Percentiles rank a stretch among this genome's conserved stretches.
phyloP scores from a whole-genome alignment of 2,797 vertebrate species.

The Salarias fasciatus region DNA sequence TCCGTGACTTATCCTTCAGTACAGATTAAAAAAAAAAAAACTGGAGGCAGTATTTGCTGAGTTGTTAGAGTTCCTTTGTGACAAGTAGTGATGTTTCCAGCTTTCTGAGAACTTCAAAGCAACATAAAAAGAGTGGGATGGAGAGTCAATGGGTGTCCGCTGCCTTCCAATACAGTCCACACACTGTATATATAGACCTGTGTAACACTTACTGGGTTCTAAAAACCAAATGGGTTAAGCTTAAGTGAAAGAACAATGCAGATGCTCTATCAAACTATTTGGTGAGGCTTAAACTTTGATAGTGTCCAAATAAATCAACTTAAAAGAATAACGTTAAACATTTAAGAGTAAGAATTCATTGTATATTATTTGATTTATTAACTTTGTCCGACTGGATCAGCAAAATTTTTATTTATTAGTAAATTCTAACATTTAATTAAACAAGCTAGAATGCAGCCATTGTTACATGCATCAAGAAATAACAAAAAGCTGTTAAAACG shows the following conservation, averaged over 20 bases:
- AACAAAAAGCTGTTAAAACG: slow-evolving; percentile 23
- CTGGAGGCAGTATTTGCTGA: too few relatives aligned
- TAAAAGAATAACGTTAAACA: slow-evolving; percentile 20
- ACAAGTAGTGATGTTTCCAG: slow-evolving; percentile 1
- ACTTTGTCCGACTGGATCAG: slow-evolving; percentile 17
- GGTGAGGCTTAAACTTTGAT: background rate
- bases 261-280: background rate
- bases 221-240: slow-evolving; percentile 1
- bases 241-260: background rate
- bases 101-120: slow-evolving; percentile 21
- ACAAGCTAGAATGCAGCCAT: slow-evolving; percentile 12
- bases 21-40: too few relatives aligned
- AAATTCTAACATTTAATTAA: slow-evolving; percentile 9
- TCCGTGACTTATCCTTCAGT: too few relatives aligned
- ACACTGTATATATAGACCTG: background rate
- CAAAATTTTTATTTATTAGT: slow-evolving; percentile 12
- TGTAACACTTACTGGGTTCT: slow-evolving; percentile 12
- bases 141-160: background rate
- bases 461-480: slow-evolving; percentile 18
- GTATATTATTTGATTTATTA: slow-evolving; percentile 13
- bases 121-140: slow-evolving; percentile 12
- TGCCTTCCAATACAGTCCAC: slow-evolving; percentile 1
- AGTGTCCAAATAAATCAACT: too few relatives aligned
- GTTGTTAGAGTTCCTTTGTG: background rate
- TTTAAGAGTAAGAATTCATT: slow-evolving; percentile 11